Conservation (phyloP, 1,140 invertebrate genomes). For the Hylyphantes graminicola region DNA sequence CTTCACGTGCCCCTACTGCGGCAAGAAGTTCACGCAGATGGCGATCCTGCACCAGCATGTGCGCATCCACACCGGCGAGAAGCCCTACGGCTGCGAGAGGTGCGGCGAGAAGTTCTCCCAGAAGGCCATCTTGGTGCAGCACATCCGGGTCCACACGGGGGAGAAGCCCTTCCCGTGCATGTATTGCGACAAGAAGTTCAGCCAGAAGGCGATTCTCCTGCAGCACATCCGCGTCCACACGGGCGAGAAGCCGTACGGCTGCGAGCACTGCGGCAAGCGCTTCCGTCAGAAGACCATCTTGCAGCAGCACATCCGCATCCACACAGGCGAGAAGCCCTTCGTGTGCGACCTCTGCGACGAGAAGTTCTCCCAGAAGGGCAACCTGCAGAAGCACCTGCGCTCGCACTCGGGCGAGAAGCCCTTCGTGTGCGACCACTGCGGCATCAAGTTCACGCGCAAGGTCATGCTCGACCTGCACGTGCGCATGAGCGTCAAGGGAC, state of each 20-base stretch:
- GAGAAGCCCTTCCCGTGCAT: conserved; percentile 66
- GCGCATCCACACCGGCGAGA: conserved; percentile 74
- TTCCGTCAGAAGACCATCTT: conserved; percentile 83
- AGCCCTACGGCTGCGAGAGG: conserved; percentile 92
- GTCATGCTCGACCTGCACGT: conserved; percentile 79
- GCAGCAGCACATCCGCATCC: conserved; percentile 94
- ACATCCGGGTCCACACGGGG: conserved; percentile 77
- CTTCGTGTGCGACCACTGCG: conserved; percentile 73
- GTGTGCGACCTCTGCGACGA: conserved; percentile 89
- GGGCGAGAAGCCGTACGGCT: conserved; percentile 74
- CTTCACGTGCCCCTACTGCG: conserved; percentile 61
- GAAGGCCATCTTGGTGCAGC: conserved; percentile 72
- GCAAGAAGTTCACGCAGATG: conserved; percentile 62
- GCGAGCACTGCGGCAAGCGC: conserved; percentile 73
- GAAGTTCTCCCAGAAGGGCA: conserved; percentile 96
- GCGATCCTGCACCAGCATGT: conserved; percentile 69
- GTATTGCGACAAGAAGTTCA: conserved; percentile 63
- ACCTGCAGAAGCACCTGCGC: conserved; percentile 90
- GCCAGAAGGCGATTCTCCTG: conserved; percentile 63
- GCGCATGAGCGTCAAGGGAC: conserved; percentile 57
- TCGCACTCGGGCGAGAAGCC: conserved; percentile 75
- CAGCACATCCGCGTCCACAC: conserved; percentile 86
- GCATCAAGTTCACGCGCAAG: conserved; percentile 74
- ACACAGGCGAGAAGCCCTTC: conserved; percentile 94
- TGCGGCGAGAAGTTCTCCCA: conserved; percentile 85